Percentiles rank a stretch among this genome's conserved stretches.
phyloP scores from a whole-genome alignment of 2,888 invertebrate species.

The Pollenia griseotomentosa region DNA sequence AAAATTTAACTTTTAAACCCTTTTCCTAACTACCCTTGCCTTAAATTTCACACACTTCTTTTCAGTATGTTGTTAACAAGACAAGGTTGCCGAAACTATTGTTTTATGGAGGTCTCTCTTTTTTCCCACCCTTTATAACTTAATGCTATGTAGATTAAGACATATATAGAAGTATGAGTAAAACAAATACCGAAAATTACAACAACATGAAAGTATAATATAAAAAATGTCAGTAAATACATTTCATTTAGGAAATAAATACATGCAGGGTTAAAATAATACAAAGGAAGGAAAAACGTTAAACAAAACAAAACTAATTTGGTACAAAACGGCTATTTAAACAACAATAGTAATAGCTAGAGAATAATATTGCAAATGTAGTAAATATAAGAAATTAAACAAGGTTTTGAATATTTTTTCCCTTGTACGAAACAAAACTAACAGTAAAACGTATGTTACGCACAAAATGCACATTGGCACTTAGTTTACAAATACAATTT shows the following conservation, averaged over 20 bases:
- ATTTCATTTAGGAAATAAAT: constrained; percentile 49
- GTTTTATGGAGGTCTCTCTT: constrained; percentile 9
- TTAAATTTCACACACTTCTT: constrained; percentile 2
- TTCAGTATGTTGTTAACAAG: constrained; percentile 19
- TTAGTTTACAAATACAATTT: no score
- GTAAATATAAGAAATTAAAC: constrained; percentile 1
- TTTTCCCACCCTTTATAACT: not conserved
- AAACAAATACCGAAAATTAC: constrained; percentile 17
- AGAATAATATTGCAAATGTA: not conserved
- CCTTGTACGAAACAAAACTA: no score
- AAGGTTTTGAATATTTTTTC: not conserved
- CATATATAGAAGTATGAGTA: constrained; percentile 16
- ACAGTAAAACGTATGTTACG: no score
- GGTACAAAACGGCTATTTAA: constrained; percentile 10
- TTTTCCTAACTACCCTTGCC: not conserved
- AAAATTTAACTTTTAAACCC: no score
- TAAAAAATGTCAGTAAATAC: constrained; percentile 60
- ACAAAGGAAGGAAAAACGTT: not conserved
- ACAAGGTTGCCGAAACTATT: constrained; percentile 44
- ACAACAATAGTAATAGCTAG: constrained; percentile 11
- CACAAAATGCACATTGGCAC: no score
- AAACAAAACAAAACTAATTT: not conserved
- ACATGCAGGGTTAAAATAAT: not conserved
- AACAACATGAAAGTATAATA: constrained; percentile 37
- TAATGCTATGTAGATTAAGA: not conserved